These are phyloP conservation scores for Suillia variegata DNA, from an alignment of 2,888 invertebrate genomes.

Conservation along the genomic window DNA sequence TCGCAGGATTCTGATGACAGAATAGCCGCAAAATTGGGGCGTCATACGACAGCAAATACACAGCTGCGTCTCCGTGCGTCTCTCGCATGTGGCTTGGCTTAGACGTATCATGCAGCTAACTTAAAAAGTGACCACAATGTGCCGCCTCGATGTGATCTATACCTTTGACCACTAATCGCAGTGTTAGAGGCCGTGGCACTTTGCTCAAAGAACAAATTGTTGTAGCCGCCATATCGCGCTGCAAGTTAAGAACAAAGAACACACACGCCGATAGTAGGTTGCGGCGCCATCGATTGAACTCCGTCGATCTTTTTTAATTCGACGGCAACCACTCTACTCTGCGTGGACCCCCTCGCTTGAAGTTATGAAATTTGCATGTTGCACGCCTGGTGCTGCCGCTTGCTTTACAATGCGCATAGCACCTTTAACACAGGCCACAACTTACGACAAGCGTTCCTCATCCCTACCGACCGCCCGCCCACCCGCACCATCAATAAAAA, in stretches of 20 bases:
- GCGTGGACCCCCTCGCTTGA: too few relatives aligned
- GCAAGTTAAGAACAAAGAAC: too few relatives aligned
- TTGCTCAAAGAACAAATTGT: too few relatives aligned
- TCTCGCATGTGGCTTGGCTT: not conserved
- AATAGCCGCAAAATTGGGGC: not conserved
- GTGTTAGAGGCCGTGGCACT: too few relatives aligned
- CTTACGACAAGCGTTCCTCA: too few relatives aligned
- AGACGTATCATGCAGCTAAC: too few relatives aligned
- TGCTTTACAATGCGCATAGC: constrained; percentile 18
- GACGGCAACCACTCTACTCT: not conserved
- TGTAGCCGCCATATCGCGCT: not conserved
- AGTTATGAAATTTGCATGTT: constrained; percentile 7
- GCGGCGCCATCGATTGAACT: constrained; percentile 2
- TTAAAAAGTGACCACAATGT: too few relatives aligned
- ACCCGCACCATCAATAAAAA: not conserved
- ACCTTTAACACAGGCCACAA: constrained; percentile 8
- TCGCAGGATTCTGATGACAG: too few relatives aligned
- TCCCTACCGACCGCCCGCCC: not conserved
- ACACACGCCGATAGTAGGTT: not conserved
- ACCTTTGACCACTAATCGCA: too few relatives aligned
- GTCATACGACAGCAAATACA: too few relatives aligned
- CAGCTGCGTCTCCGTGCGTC: too few relatives aligned
- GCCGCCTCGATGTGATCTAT: too few relatives aligned
- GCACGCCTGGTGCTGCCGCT: constrained; percentile 9
- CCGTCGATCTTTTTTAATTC: constrained; percentile 8